Evolutionary conservation across 2,888 invertebrate genomes (phyloP).

Genomic region (Lissonota sp.): DNA sequence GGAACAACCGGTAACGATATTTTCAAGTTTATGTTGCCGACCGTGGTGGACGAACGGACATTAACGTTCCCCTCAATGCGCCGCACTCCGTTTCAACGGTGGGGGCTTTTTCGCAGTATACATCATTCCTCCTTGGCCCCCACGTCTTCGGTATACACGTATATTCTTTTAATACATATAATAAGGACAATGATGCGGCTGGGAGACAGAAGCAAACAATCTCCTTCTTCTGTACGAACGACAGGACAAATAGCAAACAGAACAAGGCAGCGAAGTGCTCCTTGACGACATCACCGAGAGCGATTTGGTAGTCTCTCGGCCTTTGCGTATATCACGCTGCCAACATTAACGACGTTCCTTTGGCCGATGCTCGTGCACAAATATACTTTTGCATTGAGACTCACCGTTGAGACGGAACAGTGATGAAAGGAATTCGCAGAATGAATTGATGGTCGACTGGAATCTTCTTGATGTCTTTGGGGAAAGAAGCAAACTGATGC

Average conservation of each 20-base stretch:
- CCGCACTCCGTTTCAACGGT: conserved; percentile 55
- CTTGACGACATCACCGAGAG: conserved; percentile 64
- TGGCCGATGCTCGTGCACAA: conserved; percentile 66
- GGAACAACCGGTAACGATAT: conserved; percentile 68
- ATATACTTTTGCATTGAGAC: background rate
- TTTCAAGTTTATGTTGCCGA: conserved; percentile 75
- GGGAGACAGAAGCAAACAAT: conserved; percentile 7
- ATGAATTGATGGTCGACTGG: background rate
- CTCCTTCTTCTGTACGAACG: conserved; percentile 7
- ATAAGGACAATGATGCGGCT: conserved; percentile 47
- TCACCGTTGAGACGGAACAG: background rate
- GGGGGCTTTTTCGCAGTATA: conserved; percentile 13
- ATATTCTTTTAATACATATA: conserved; percentile 11
- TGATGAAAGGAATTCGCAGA: background rate
- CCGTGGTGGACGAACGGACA: conserved; percentile 64
- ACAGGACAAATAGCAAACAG: conserved; percentile 27
- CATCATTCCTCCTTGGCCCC: conserved; percentile 36
- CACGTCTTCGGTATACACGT: conserved; percentile 25
- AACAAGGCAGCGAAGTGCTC: conserved; percentile 52
- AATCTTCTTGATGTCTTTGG: no score
- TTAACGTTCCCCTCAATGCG: conserved; percentile 65
- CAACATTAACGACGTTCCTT: conserved; percentile 76
- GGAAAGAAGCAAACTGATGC: no score
- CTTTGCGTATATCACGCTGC: conserved; percentile 77
- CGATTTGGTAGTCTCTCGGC: conserved; percentile 61